A percentile compares a stretch with the other conserved stretches of the same genome.
These are phyloP conservation scores for Pharmacophagus antenor DNA, from an alignment of 2,888 invertebrate species.

Conservation along the genomic window DNA sequence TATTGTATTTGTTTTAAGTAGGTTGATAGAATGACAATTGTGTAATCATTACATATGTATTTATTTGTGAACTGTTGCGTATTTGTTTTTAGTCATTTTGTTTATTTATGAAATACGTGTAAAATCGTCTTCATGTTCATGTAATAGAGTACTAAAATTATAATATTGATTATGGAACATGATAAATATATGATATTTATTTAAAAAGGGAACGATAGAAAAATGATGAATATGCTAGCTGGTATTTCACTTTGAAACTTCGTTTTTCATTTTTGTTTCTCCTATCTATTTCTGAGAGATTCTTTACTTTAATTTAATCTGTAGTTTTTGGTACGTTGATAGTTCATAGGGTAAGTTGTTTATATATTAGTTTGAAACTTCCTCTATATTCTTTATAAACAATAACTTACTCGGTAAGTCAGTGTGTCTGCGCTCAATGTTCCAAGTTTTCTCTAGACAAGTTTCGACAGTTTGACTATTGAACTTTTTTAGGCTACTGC, in stretches of 20 bases:
- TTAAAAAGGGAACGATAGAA: background rate
- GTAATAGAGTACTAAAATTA: too few species aligned
- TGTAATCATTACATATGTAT: too few species aligned
- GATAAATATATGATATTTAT: background rate
- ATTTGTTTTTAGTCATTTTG: too few species aligned
- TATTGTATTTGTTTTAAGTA: too few species aligned
- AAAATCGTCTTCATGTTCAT: too few species aligned
- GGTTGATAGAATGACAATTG: too few species aligned
- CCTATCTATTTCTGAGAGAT: background rate
- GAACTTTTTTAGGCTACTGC: conserved; percentile 5
- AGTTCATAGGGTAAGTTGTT: conserved; percentile 1
- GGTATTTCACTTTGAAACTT: background rate
- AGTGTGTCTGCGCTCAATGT: conserved; percentile 6
- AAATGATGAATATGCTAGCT: background rate
- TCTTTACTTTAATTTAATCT: too few species aligned
- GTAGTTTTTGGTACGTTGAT: background rate
- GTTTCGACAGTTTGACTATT: conserved; percentile 17
- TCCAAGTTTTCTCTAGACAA: background rate
- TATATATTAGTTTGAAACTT: conserved; percentile 3
- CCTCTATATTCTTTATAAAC: conserved; percentile 4
- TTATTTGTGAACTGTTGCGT: too few species aligned
- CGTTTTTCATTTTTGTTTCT: background rate
- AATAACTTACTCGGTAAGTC: background rate
- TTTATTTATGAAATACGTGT: too few species aligned
- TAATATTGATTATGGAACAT: background rate